Evolutionary conservation across 2,888 invertebrate genomes (phyloP).

Genomic region (Ligdia adustata): DNA sequence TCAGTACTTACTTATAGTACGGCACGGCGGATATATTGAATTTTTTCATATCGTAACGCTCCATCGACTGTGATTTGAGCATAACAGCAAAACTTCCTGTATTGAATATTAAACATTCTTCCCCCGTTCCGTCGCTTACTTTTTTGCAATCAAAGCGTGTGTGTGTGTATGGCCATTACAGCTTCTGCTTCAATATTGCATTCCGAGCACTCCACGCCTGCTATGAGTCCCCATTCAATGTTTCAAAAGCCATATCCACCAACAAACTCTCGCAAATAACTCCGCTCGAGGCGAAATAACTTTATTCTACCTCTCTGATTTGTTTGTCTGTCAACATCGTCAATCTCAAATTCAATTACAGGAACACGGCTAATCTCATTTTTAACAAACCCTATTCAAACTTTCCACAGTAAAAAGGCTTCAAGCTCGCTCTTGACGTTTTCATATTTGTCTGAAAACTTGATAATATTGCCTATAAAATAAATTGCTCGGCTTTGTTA

Average conservation of each 20-base stretch:
- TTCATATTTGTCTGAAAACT: slow-evolving; percentile 34
- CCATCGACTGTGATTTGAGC: slow-evolving; percentile 14
- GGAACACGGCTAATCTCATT: slow-evolving; percentile 22
- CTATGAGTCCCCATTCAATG: slow-evolving; percentile 5
- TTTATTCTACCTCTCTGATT: slow-evolving; percentile 10
- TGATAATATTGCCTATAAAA: slow-evolving; percentile 21
- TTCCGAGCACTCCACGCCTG: slow-evolving; percentile 9
- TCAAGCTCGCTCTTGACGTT: slow-evolving; percentile 27
- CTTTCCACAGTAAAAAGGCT: slow-evolving; percentile 20
- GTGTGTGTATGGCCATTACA: slow-evolving; percentile 20
- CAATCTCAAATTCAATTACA: slow-evolving; percentile 28
- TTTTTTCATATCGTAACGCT: slow-evolving; percentile 14
- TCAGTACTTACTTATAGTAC: too few species aligned
- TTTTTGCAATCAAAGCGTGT: slow-evolving; percentile 28
- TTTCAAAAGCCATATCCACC: slow-evolving; percentile 2
- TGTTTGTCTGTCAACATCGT: slow-evolving; percentile 14
- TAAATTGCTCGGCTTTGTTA: slow-evolving; percentile 19
- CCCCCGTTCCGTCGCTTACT: slow-evolving; percentile 13
- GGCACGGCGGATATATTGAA: slow-evolving; percentile 6
- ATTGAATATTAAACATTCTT: slow-evolving; percentile 23
- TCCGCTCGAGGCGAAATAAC: slow-evolving; percentile 5
- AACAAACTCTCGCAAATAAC: slow-evolving; percentile 1
- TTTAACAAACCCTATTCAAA: slow-evolving; percentile 21
- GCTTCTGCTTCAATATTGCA: slow-evolving; percentile 25
- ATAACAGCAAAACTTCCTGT: slow-evolving; percentile 17